These are phyloP conservation scores for Dicaeum eximium DNA, from an alignment of 2,113 vertebrate genomes.

Conservation along the genomic window DNA sequence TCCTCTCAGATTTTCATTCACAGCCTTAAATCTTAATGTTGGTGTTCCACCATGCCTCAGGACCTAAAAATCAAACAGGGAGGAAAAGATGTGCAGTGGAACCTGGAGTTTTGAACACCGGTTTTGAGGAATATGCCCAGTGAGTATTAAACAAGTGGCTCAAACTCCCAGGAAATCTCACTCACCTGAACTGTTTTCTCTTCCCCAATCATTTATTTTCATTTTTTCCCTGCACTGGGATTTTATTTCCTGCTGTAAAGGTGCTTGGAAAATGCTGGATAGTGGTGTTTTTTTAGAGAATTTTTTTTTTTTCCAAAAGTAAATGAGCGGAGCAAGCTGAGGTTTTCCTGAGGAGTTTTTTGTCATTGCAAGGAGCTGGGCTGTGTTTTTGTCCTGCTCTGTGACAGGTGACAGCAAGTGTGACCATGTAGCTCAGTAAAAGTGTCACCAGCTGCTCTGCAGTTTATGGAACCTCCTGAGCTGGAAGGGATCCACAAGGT, in stretches of 20 bases:
- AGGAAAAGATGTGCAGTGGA: neutral
- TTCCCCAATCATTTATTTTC: neutral
- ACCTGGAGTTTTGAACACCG: neutral
- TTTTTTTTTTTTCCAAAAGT: neutral
- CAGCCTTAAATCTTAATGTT: neutral
- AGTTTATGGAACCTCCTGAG: neutral
- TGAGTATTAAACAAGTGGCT: neutral
- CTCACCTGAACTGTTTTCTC: neutral
- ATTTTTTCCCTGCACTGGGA: neutral
- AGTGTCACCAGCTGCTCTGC: neutral
- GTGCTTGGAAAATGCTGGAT: neutral
- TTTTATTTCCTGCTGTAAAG: neutral
- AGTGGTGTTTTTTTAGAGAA: neutral
- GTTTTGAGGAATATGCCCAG: neutral
- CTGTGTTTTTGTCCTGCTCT: neutral
- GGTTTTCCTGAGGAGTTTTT: neutral
- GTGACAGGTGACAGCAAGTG: neutral
- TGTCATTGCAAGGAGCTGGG: neutral
- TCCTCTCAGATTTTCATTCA: neutral
- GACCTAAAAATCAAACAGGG: neutral
- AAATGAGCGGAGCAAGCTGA: neutral
- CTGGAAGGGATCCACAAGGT: neutral
- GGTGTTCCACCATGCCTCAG: neutral
- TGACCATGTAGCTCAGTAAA: neutral
- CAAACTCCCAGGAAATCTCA: neutral